Base-by-base conservation (phyloP, 2,888 invertebrate species). In the Crepidodera aurea region DNA sequence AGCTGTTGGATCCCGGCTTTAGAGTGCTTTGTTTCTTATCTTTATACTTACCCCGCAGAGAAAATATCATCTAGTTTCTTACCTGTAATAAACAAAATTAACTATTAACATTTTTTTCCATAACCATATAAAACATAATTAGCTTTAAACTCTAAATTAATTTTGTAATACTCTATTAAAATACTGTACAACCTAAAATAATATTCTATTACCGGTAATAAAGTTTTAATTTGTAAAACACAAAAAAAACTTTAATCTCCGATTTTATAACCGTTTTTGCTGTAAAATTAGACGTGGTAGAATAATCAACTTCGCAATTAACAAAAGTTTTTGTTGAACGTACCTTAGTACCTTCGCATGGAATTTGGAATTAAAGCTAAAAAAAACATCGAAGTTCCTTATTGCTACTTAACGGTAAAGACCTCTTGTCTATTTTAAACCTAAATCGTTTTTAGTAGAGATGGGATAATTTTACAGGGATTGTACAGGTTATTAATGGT, bases 311-410 rank as follows among this genome's bases (percentile, higher is more conserved):
- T 27, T 34, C 27, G 50, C 27, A 58, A 51, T 58, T 58, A 51
- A 51, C 48, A 58, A 40, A 40, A 15, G 42, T 32, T 39, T 58
- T 50, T 58, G 51, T 51, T 51, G 19, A 2, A 32, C 2, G n/a
- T 32, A 32, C 32, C 32, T 32, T 32, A 32, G 32, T 10, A 32
- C n/a, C 25, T 34, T 34, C 34, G 15, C n/a, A 7, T 19, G 8
- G 29, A 29, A 18, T 29, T 50, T 16, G 29, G 29, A 29, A 22
- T 22, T 22, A 32, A 8, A 22, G 44, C n/a, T 15, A 18, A 3
- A 18, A 32, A 13, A 51, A 51, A 19, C 29, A 12, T 51, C 22
- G n/a, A 51, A 51, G 51, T 51, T 51, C 51, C 51, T 51, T 51
- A 51, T 51, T 51, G 37, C 51, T 19, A 19, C 7, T 32, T 51